Evolutionary conservation across 2,113 vertebrate genomes (phyloP), one percentile per base, ranked within the genome.

Genomic region (Leucoraja erinaceus): DNA sequence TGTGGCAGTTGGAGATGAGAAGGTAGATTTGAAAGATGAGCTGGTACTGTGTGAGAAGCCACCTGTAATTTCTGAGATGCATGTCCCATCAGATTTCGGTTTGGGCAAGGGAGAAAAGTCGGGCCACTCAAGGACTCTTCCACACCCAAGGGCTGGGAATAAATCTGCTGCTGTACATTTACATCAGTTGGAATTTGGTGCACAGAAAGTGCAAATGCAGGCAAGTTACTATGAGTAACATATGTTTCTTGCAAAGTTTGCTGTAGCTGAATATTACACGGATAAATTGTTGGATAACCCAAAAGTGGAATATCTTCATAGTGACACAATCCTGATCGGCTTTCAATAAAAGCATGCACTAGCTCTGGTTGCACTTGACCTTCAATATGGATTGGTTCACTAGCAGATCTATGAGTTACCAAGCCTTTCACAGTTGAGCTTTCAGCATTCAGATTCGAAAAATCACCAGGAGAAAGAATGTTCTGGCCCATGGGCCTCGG

Each of bases 401-500:
- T 95, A 95, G 96, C 95, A 92, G 97, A 95, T 95, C 97, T 97
- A 95, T 96, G 97, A 94, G 97, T 94, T 88, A 96, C 94, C 94
- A 97, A 95, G 86, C 97, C 95, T 77, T 97, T 96, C 88, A 97
- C 95, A 94, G 96, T 94, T 93, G 97, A 94, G 0, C 95, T 95
- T 94, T 97, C 96, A 95, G 96, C 94, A 93, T 95, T 96, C 96
- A 95, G 95, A 25, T 95, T 95, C 94, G 96, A 94, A 94, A 96
- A 95, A 95, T 97, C 98, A 93, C 96, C 96, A 94, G 96, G 96
- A 93, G 97, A 96, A 93, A 97, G 97, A 94, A 97, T 96, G 95
- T 95, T 97, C 95, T 97, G 97, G 94, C 97, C 98, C 38, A 97
- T 95, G 95, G 97, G 97, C 93, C 97, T 95, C 95, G 97, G 97